Conservation (phyloP, 2,797 vertebrate genomes). For the Coilia nasus region DNA sequence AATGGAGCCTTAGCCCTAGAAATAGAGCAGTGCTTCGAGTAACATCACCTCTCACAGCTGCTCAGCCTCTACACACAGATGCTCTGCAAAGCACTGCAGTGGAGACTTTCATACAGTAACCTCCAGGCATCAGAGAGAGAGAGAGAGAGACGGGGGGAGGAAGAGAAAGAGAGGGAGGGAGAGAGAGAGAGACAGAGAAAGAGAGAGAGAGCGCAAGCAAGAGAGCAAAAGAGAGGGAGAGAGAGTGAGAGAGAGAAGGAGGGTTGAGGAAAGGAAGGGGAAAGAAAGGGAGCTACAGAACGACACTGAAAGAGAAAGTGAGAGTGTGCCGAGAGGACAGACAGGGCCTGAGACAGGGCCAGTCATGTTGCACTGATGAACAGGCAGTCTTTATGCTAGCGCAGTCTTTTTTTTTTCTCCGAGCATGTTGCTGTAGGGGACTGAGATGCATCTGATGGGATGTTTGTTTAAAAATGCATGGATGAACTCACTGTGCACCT, state of each 20-base stretch:
- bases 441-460: neutral
- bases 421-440: neutral
- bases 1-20: neutral
- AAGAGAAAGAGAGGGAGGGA: too few relatives aligned
- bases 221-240: neutral
- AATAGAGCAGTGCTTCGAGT: neutral
- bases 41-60: neutral
- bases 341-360: neutral
- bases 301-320: neutral
- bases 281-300: neutral
- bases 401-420: neutral
- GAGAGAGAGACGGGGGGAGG: too few relatives aligned
- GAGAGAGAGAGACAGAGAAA: too few relatives aligned
- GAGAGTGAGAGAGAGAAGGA: neutral
- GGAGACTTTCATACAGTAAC: neutral
- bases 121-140: neutral
- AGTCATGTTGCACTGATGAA: neutral
- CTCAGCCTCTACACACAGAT: neutral
- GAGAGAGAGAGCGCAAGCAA: too few relatives aligned
- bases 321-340: too few relatives aligned
- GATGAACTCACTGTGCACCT: neutral
- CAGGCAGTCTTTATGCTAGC: neutral
- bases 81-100: neutral
- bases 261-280: neutral
- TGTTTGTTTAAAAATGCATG: neutral